These are phyloP conservation scores for Portevinia maculata DNA, from an alignment of 2,888 invertebrate genomes.

Conservation along the genomic window DNA sequence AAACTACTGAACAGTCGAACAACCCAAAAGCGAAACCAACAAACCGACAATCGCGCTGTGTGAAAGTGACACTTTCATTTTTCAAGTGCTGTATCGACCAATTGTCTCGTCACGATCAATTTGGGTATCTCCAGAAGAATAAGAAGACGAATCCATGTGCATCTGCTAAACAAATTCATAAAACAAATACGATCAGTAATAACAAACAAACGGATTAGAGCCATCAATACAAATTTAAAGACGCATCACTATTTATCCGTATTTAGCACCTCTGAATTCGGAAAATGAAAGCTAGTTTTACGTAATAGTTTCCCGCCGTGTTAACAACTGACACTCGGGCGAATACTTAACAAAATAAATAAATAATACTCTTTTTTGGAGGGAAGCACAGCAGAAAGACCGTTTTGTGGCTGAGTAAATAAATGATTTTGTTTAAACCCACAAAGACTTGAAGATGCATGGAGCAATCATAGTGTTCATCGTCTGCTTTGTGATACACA, in stretches of 20 bases:
- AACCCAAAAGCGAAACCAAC: slow-evolving; percentile 18
- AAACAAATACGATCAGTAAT: slow-evolving; percentile 24
- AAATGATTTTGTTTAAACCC: slow-evolving; percentile 45
- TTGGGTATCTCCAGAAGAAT: slow-evolving; percentile 20
- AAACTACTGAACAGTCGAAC: slow-evolving; percentile 31
- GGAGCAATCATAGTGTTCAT: slow-evolving; percentile 55
- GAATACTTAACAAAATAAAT: slow-evolving; percentile 51
- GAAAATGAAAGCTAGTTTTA: slow-evolving; percentile 66
- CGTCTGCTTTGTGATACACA: slow-evolving; percentile 59
- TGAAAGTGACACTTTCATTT: slow-evolving; percentile 74
- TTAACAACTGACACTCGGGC: slow-evolving; percentile 50
- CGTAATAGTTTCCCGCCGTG: slow-evolving; percentile 52
- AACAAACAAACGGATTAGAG: slow-evolving; percentile 7
- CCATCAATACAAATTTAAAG: slow-evolving; percentile 24
- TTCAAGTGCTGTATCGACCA: slow-evolving; percentile 54
- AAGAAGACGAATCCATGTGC: background rate
- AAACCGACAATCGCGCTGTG: slow-evolving; percentile 33
- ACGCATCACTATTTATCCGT: slow-evolving; percentile 9
- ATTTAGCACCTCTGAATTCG: slow-evolving; percentile 42
- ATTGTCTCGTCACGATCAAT: slow-evolving; percentile 24
- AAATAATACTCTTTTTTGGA: background rate
- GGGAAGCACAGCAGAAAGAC: slow-evolving; percentile 16
- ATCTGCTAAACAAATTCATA: slow-evolving; percentile 34
- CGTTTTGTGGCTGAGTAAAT: slow-evolving; percentile 35
- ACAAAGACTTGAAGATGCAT: slow-evolving; percentile 49